A percentile compares a stretch with the other conserved stretches of the same genome.
Evolutionary conservation across 2,113 vertebrate species (phyloP).

Genomic region (Dipodomys merriami): DNA sequence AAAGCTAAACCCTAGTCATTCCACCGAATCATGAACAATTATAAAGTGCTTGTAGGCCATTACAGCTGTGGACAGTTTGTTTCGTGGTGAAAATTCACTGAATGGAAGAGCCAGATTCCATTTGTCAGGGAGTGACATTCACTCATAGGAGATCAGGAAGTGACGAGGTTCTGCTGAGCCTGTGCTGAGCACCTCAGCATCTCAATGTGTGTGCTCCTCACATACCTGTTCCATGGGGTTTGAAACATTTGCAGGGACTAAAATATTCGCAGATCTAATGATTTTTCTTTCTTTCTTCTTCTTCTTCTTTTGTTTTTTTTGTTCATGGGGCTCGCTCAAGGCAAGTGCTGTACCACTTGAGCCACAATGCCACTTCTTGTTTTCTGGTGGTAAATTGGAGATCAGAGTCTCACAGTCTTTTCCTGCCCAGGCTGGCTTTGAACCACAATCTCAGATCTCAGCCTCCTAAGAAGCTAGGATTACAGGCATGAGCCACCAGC

Average conservation of each 20-base stretch:
- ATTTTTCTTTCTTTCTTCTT: too few species aligned
- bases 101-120: neutral
- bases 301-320: too few species aligned
- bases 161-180: accelerated
- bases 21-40: neutral
- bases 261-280: accelerated
- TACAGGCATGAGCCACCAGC: too few species aligned
- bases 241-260: neutral
- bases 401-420: too few species aligned
- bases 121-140: neutral
- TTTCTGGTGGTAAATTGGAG: too few species aligned
- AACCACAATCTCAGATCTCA: too few species aligned
- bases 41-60: neutral
- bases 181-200: neutral
- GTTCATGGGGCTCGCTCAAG: too few species aligned
- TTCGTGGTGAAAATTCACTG: neutral
- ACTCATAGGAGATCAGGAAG: too few species aligned
- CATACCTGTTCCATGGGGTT: neutral
- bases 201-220: neutral
- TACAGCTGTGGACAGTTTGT: neutral
- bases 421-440: too few species aligned
- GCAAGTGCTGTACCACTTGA: too few species aligned
- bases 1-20: neutral
- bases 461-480: too few species aligned
- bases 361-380: too few species aligned